A percentile compares a stretch with the other conserved stretches of the same genome.
Conservation (phyloP, 2,888 invertebrate species). For the Gari tellinella region DNA sequence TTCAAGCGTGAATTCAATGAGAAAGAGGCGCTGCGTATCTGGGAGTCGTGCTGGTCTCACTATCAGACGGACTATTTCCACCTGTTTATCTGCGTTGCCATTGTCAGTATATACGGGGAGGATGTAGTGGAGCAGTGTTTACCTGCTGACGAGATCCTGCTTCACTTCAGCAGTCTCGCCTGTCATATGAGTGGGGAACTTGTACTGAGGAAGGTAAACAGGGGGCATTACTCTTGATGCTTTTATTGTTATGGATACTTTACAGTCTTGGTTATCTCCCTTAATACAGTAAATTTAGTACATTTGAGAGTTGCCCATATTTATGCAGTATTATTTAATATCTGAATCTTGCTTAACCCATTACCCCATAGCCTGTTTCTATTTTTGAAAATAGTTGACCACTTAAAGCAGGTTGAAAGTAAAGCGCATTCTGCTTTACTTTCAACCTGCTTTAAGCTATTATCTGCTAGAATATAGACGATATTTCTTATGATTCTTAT, state of each 20-base stretch:
- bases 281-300: too few species aligned
- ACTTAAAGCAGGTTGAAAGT: too few species aligned
- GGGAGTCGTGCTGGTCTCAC: slow-evolving; percentile 99
- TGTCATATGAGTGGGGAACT: slow-evolving; percentile 98
- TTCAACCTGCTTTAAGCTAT: too few species aligned
- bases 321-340: too few species aligned
- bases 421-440: too few species aligned
- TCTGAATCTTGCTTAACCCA: too few species aligned
- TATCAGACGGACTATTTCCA: slow-evolving; percentile 98
- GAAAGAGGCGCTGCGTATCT: slow-evolving; percentile 94
- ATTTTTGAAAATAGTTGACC: too few species aligned
- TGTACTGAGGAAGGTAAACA: slow-evolving; percentile 91
- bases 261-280: too few species aligned
- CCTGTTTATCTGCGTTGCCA: slow-evolving; percentile 96
- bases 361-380: too few species aligned
- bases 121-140: slow-evolving; percentile 95
- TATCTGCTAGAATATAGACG: too few species aligned
- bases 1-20: slow-evolving; percentile 95
- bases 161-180: slow-evolving; percentile 97
- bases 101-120: slow-evolving; percentile 94
- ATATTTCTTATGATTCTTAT: too few species aligned
- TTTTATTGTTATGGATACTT: not conserved
- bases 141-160: slow-evolving; percentile 96
- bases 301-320: too few species aligned
- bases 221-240: not conserved